These are phyloP conservation scores for Mirza zaza DNA, from an alignment of 2,113 vertebrate genomes.

Conservation along the genomic window DNA sequence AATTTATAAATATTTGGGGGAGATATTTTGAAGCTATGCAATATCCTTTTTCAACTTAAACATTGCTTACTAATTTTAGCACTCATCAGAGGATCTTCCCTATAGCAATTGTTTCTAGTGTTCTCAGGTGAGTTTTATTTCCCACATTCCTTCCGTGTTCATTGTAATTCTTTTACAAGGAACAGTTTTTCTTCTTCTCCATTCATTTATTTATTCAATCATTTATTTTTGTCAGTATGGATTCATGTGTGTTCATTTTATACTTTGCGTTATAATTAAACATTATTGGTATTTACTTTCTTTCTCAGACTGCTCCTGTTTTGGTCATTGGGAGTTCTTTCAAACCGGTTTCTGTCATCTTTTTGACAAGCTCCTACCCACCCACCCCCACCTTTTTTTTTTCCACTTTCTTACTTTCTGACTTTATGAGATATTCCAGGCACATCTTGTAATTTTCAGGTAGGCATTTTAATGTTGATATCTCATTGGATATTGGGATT, in stretches of 20 bases:
- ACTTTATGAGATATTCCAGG: not conserved
- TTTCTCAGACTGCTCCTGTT: not conserved
- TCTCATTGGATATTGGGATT: not conserved
- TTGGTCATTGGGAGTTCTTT: not conserved
- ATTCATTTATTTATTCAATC: not conserved
- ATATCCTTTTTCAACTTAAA: not conserved
- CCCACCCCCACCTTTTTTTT: no score
- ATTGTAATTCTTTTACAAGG: not conserved
- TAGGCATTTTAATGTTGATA: not conserved
- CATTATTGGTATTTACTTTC: not conserved
- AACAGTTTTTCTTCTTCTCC: not conserved
- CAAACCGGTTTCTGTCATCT: not conserved
- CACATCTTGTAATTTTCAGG: not conserved
- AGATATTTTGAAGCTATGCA: not conserved
- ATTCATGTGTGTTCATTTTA: not conserved
- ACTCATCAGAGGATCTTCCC: not conserved
- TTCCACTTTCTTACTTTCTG: not conserved
- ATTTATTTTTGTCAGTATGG: not conserved
- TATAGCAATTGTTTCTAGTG: accelerated
- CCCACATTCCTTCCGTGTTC: not conserved
- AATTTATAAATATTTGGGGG: not conserved
- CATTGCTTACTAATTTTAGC: not conserved
- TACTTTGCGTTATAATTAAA: not conserved
- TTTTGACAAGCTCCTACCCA: not conserved
- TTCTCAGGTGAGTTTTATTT: accelerated